Evolutionary conservation across 1,140 invertebrate species (phyloP), one percentile per base, ranked within the genome.

Genomic region (Centruroides sculpturatus): DNA sequence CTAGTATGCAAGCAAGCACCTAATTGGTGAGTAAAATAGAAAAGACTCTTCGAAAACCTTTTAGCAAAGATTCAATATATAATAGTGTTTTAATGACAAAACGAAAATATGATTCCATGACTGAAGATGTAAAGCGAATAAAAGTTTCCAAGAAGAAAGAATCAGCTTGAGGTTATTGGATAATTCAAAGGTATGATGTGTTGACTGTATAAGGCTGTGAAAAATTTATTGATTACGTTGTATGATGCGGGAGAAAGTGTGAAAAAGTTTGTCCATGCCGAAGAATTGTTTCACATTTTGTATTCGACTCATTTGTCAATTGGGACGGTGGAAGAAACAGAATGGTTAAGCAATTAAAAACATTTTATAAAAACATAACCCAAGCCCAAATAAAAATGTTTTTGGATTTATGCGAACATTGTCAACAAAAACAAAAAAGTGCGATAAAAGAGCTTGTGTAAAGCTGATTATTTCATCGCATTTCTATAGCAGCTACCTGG

Each of bases 401-500:
- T 55, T n/a, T 65, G 10, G 36, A 59, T 50, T 52, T 53, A 11
- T 65, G 64, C 47, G 54, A 63, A 53, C 5, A 4, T 41, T 41
- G 36, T 41, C 36, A 41, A 41, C 36, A 41, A 48, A 61, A 61
- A 56, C 23, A 13, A 10, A 50, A 49, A 50, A 41, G 36, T 41
- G 36, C 36, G 7, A 41, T 4, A 41, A 41, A 41, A 41, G 36
- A 7, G 36, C 4, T 41, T 41, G 36, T 41, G 36, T 41, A 55
- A 60, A 55, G 41, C 53, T 4, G n/a, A 47, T 48, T 47, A 46
- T 36, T 60, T 48, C 52, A 50, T 41, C 59, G 36, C 52, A 55
- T 60, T 57, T 61, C 50, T 57, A 61, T 51, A 53, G 34, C 36
- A 62, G 66, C 50, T 74, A 72, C 63, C 74, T 78, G 70, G 70